Evolutionary conservation across 1,140 invertebrate species (phyloP), one percentile per base, ranked within the genome.

Genomic region (Pachypeltis micranthus): DNA sequence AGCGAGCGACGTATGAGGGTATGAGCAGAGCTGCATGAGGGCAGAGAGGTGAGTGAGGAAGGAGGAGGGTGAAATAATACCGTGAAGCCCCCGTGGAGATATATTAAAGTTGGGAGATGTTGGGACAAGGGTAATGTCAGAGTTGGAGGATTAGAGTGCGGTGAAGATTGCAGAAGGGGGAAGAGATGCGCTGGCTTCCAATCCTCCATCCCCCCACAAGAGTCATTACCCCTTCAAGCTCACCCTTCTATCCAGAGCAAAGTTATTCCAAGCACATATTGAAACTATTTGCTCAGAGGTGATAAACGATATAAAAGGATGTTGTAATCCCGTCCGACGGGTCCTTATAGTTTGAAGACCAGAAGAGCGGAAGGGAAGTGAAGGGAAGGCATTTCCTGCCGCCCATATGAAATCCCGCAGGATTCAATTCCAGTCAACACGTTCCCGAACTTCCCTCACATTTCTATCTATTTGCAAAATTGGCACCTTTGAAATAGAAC

Each of bases 51-150:
- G n/a, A n/a, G n/a, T n/a, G n/a, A n/a, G n/a, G 47, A 16, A 21
- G 47, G 47, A 16, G 47, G 47, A 21, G 47, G 7, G 12, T 51
- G 47, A 51, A 51, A 51, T 51, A 51, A 51, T 51, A 51, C 47
- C 47, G 47, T 51, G 47, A 51, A 51, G 47, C 47, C 47, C 47
- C 47, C 47, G 47, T 51, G 47, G 47, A 51, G 47, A 51, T 51
- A 51, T 51, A 51, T 51, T 51, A 51, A 51, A 51, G 47, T 51
- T 51, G 47, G 47, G 47, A 51, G 47, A 51, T 51, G 47, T 51
- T 4, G 47, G 47, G 47, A 51, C 47, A 51, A 51, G 47, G 47
- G 47, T 51, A 51, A 51, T 51, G 47, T 51, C 47, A 51, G 47
- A 51, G 7, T 51, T 51, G 21, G 47, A 51, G 47, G 47, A 51